A percentile compares a stretch with the other conserved stretches of the same genome.
These are phyloP conservation scores for Cecidostiba fungosa DNA, from an alignment of 2,888 invertebrate species.

Conservation along the genomic window DNA sequence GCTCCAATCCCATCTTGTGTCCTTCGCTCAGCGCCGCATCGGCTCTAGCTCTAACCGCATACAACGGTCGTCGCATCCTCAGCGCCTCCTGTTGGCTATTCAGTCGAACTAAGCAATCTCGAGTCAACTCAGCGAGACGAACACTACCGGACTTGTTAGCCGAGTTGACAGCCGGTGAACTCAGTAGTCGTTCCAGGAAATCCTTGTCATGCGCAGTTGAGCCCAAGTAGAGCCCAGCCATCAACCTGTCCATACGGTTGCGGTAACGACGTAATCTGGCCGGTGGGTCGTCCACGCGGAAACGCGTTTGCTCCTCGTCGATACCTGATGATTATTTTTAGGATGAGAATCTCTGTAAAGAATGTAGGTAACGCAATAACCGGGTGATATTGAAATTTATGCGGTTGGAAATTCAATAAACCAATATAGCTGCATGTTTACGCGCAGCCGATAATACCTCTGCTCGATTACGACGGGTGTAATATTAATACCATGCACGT, in stretches of 20 bases:
- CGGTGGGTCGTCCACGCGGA: constrained; percentile 71
- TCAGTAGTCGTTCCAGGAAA: constrained; percentile 76
- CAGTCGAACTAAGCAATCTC: constrained; percentile 75
- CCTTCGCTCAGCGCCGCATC: constrained; percentile 75
- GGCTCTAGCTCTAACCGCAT: constrained; percentile 78
- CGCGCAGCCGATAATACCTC: neutral
- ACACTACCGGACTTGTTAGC: constrained; percentile 77
- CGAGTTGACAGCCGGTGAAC: constrained; percentile 73
- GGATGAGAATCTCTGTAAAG: neutral
- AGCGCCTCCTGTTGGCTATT: constrained; percentile 79
- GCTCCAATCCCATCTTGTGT: constrained; percentile 72
- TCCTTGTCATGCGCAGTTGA: constrained; percentile 79
- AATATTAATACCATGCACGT: neutral
- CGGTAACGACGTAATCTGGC: constrained; percentile 63
- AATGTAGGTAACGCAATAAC: neutral
- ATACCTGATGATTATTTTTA: constrained; percentile 68
- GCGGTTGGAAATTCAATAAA: constrained; percentile 3
- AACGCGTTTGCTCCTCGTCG: constrained; percentile 71
- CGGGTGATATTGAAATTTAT: neutral
- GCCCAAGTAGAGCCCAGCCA: constrained; percentile 80
- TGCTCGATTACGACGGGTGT: neutral
- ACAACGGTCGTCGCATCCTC: constrained; percentile 80
- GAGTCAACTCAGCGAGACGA: constrained; percentile 73
- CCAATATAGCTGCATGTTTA: neutral
- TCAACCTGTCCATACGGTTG: constrained; percentile 68